Conservation (phyloP, 2,888 invertebrate genomes). For the Netelia melanura region DNA sequence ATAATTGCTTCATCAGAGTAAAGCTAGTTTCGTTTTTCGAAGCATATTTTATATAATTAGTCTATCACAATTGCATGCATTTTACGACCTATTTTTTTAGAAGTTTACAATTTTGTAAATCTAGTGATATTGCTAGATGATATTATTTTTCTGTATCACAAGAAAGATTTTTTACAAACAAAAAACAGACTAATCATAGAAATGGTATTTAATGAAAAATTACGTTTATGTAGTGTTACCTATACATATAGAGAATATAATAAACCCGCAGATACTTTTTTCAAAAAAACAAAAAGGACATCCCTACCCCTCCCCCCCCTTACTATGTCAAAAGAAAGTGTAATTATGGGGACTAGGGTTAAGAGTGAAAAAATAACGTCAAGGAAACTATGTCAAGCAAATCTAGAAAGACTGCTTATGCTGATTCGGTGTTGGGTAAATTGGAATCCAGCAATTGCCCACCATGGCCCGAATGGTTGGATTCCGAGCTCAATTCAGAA, state of each 20-base stretch:
- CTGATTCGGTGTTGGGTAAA: slow-evolving; percentile 40
- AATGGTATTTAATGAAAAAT: slow-evolving; percentile 46
- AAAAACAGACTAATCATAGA: slow-evolving; percentile 34
- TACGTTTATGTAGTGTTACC: slow-evolving; percentile 51
- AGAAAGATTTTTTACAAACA: slow-evolving; percentile 53
- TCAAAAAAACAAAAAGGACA: slow-evolving; percentile 24
- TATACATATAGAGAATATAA: slow-evolving; percentile 33
- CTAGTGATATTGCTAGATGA: slow-evolving; percentile 58
- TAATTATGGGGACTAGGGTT: background rate
- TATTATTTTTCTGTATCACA: slow-evolving; percentile 62
- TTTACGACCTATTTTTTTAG: slow-evolving; percentile 58
- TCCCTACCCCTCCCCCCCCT: no score
- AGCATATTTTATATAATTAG: slow-evolving; percentile 54
- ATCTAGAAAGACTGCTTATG: slow-evolving; percentile 42
- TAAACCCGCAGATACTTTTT: slow-evolving; percentile 52
- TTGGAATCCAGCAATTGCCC: slow-evolving; percentile 30
- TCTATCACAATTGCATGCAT: slow-evolving; percentile 60
- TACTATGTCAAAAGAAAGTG: background rate
- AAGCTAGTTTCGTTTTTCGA: slow-evolving; percentile 42
- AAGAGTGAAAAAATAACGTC: slow-evolving; percentile 34
- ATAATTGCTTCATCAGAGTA: slow-evolving; percentile 36
- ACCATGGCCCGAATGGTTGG: slow-evolving; percentile 77
- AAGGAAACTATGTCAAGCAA: slow-evolving; percentile 59
- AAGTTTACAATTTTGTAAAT: slow-evolving; percentile 65
- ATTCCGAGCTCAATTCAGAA: slow-evolving; percentile 74